These are phyloP conservation scores for Rhynchophorus ferrugineus DNA, from an alignment of 1,140 invertebrate species.

Conservation along the genomic window DNA sequence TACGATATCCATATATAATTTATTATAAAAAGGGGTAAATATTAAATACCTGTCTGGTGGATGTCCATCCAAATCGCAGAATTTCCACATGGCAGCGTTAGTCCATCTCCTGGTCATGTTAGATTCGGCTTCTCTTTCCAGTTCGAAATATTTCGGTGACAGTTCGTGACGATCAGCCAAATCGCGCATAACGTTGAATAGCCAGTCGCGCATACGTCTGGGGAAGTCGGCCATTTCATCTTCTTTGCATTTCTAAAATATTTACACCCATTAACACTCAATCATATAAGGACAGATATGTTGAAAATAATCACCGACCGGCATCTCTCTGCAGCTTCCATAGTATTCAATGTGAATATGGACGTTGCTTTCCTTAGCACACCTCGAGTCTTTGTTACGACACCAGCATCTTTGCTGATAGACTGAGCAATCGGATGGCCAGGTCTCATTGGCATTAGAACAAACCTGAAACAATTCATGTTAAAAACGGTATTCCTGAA, in stretches of 20 bases:
- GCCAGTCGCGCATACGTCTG: slow-evolving; percentile 90
- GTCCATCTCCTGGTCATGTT: slow-evolving; percentile 77
- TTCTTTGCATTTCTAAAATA: slow-evolving; percentile 57
- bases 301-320: slow-evolving; percentile 44
- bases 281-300: neutral
- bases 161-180: slow-evolving; percentile 83
- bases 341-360: slow-evolving; percentile 93
- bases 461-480: slow-evolving; percentile 72
- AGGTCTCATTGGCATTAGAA: slow-evolving; percentile 90
- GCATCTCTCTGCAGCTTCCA: slow-evolving; percentile 71
- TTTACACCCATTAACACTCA: neutral
- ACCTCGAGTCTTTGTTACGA: slow-evolving; percentile 64
- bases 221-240: slow-evolving; percentile 88
- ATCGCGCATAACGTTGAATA: slow-evolving; percentile 94
- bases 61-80: slow-evolving; percentile 87
- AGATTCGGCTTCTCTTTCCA: slow-evolving; percentile 82
- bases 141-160: slow-evolving; percentile 71
- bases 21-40: no score
- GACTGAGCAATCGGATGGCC: slow-evolving; percentile 85
- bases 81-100: slow-evolving; percentile 93
- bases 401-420: slow-evolving; percentile 86
- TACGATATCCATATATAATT: no score
- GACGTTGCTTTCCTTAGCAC: slow-evolving; percentile 63
- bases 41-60: slow-evolving; percentile 70
- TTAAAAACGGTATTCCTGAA: no score